Conservation (phyloP, 2,888 invertebrate genomes). For the Calliphora vomitoria region DNA sequence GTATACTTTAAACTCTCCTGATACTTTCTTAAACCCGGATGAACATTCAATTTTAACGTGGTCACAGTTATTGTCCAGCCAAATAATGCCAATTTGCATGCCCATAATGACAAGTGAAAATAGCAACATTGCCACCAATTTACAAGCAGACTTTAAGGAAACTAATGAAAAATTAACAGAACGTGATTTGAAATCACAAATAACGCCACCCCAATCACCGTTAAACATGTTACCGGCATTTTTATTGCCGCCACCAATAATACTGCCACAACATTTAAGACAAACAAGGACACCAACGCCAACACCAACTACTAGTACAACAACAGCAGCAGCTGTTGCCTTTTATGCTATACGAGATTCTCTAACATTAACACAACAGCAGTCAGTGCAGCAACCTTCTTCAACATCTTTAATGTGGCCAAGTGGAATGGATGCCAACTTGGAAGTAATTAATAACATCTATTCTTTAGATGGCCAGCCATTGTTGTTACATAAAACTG, state of each 20-base stretch:
- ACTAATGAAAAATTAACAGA: constrained; percentile 45
- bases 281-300: constrained; percentile 48
- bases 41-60: constrained; percentile 45
- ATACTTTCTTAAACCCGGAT: background rate
- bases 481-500: constrained; percentile 58
- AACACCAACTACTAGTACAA: constrained; percentile 10
- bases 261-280: constrained; percentile 65
- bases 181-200: constrained; percentile 71
- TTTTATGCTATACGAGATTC: constrained; percentile 51
- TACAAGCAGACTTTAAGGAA: constrained; percentile 22
- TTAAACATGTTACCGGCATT: constrained; percentile 64
- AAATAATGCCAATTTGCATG: constrained; percentile 48
- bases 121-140: constrained; percentile 26
- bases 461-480: constrained; percentile 58
- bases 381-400: constrained; percentile 27
- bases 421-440: constrained; percentile 35
- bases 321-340: constrained; percentile 30
- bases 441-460: constrained; percentile 67
- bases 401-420: constrained; percentile 25
- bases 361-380: constrained; percentile 26
- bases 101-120: background rate
- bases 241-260: constrained; percentile 60
- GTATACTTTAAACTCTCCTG: background rate
- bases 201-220: constrained; percentile 73
- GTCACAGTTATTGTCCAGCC: constrained; percentile 49